Evolutionary conservation across 2,888 invertebrate species (phyloP), one percentile per base, ranked within the genome.

Genomic region (Hypselothyrea guttata): DNA sequence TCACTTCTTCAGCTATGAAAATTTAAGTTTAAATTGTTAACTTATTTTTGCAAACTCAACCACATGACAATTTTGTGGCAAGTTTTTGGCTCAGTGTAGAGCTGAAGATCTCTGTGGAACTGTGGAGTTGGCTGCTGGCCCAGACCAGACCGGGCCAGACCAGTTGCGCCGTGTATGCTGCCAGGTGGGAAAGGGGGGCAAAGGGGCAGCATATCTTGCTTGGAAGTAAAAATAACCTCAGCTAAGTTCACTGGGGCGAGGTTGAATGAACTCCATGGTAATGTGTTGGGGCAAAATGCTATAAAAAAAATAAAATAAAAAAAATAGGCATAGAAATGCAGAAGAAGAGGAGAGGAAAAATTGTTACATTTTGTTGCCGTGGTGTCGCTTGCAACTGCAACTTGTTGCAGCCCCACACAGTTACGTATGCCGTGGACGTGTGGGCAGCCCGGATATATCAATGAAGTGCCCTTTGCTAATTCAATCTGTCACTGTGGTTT

Each of bases 181-280:
- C 34, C 2, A 11, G 16, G 33, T 11, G 31, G 18, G 7, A n/a
- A n/a, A 2, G 46, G 37, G 5, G 8, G 18, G 15, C n/a, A 11
- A 35, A 27, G 15, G 27, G 44, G 33, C 16, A 40, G 55, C 38
- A 61, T 64, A 44, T 66, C 71, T 58, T 75, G 73, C 70, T 75
- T 73, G 57, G 75, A 71, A 71, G 88, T 87, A 87, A 88, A 89
- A 89, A 89, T 89, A 89, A 89, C 89, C 89, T 89, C 88, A 88
- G 84, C 86, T 89, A 89, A 89, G 89, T 89, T 89, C 89, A 89
- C 89, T 89, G 89, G 89, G 89, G 88, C 89, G 89, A 89, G 89
- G 89, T 89, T 89, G 89, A 89, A 89, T 89, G 89, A 89, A 89
- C 89, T 88, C 86, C 74, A 61, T 69, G 71, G 69, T 69, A 68